A percentile compares a stretch with the other conserved stretches of the same genome.
phyloP scores from a whole-genome alignment of 2,888 invertebrate species.

The Ernsta delagoae region DNA sequence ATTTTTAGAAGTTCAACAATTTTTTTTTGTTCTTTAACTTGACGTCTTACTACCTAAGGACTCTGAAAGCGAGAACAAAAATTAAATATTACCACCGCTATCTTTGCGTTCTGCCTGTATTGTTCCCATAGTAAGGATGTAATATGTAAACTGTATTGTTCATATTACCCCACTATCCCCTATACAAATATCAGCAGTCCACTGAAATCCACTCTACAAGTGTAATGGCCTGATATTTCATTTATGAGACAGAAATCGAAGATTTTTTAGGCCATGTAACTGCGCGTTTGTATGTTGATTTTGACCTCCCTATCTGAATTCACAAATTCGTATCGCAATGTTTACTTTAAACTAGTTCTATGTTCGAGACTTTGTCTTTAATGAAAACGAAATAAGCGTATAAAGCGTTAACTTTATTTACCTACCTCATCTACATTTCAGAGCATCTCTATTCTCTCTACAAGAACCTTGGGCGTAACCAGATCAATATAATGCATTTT shows the following conservation, averaged over 20 bases:
- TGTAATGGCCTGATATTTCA: conserved; percentile 16
- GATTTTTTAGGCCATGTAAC: not conserved
- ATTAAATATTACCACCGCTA: no score
- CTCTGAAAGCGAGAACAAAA: no score
- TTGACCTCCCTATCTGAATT: not conserved
- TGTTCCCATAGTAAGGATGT: no score
- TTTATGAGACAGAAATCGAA: conserved; percentile 11
- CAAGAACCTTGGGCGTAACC: not conserved
- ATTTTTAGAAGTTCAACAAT: no score
- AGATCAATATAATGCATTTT: conserved; percentile 7
- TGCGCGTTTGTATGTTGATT: conserved; percentile 11
- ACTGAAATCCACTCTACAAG: conserved; percentile 15
- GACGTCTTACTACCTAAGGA: no score
- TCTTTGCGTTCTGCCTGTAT: no score
- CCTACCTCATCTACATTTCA: not conserved
- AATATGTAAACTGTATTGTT: no score
- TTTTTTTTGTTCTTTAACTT: no score
- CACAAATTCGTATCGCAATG: conserved; percentile 11
- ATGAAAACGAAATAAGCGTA: no score
- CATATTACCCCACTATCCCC: not conserved
- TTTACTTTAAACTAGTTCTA: conserved; percentile 1
- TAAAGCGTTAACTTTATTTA: not conserved
- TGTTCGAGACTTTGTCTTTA: not conserved
- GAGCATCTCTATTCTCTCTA: not conserved
- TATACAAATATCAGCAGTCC: not conserved